Evolutionary conservation across 2,888 invertebrate species (phyloP), one percentile per base, ranked within the genome.

Genomic region (Eudemis profundana): DNA sequence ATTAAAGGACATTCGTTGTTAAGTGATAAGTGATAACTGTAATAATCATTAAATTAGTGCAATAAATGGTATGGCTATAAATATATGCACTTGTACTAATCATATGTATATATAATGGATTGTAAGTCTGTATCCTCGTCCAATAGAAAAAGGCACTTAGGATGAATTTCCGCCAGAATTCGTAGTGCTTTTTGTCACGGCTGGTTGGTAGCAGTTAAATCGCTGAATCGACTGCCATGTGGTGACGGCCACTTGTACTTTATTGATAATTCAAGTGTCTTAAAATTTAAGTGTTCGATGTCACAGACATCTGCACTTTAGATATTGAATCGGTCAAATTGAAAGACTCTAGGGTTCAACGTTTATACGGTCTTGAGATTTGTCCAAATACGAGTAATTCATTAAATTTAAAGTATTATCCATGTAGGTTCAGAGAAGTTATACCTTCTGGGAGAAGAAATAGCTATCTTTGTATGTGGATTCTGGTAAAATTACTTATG

Each of bases 151-250:
- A 40, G 23, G 40, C n/a, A 23, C 2, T 53, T 23, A 3, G 4
- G 14, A 23, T 12, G 15, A 15, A 27, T 21, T n/a, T 7, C 10
- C n/a, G 7, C 36, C 3, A 12, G 19, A 4, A 53, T 53, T 38
- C n/a, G 2, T 38, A 38, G n/a, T 38, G 14, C 21, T 3, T 38
- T 38, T 53, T 1, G 0, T 14, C 10, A n/a, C 51, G 19, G 5
- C 12, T 19, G 3, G 2, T 23, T 47, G 21, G 33, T 42, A 50
- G 49, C 40, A 42, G 49, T 56, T 40, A 40, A 62, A 29, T 19
- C 14, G 38, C 40, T 63, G 10, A 47, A 54, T 40, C 29, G 10
- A 4, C 14, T 49, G 49, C 56, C 50, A 64, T 50, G 44, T 64
- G 63, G 50, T 44, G 50, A 57, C 10, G 40, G 56, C 14, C 12